These are phyloP conservation scores for Platysternon megacephalum DNA, from an alignment of 2,113 vertebrate species.

Conservation along the genomic window DNA sequence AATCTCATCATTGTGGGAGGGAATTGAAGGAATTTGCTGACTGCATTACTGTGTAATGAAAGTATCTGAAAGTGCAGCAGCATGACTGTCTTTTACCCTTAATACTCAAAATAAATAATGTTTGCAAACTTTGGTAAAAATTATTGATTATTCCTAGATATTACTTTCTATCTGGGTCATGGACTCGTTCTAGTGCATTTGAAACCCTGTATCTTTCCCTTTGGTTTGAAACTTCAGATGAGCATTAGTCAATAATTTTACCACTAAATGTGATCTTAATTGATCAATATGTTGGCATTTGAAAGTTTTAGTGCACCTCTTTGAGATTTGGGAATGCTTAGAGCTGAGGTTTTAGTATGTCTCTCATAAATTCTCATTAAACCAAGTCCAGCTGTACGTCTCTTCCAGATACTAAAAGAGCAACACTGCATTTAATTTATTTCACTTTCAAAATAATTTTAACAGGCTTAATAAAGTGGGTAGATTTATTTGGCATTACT, in stretches of 20 bases:
- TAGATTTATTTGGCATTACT: background rate
- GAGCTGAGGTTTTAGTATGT: background rate
- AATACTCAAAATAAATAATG: constrained; percentile 24
- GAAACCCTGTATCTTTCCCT: constrained; percentile 20
- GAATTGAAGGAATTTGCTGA: background rate
- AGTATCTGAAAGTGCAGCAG: background rate
- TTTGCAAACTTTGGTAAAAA: constrained; percentile 42
- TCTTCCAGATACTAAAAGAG: background rate
- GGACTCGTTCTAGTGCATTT: background rate
- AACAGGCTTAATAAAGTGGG: background rate
- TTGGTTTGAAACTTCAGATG: constrained; percentile 19
- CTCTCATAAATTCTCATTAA: constrained; percentile 33
- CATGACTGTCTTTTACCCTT: constrained; percentile 32
- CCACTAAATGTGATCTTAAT: constrained; percentile 24
- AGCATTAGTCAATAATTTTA: constrained; percentile 41
- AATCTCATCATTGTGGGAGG: background rate
- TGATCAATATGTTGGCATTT: constrained; percentile 28
- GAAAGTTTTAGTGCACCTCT: background rate
- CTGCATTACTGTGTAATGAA: background rate
- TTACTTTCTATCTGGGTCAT: background rate
- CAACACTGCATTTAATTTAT: background rate
- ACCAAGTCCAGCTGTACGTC: background rate
- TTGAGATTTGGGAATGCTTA: background rate
- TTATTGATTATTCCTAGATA: constrained; percentile 40
- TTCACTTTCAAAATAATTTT: background rate